Percentiles rank a stretch among this genome's conserved stretches.
Evolutionary conservation across 2,888 invertebrate species (phyloP).

Genomic region (Autographa gamma): DNA sequence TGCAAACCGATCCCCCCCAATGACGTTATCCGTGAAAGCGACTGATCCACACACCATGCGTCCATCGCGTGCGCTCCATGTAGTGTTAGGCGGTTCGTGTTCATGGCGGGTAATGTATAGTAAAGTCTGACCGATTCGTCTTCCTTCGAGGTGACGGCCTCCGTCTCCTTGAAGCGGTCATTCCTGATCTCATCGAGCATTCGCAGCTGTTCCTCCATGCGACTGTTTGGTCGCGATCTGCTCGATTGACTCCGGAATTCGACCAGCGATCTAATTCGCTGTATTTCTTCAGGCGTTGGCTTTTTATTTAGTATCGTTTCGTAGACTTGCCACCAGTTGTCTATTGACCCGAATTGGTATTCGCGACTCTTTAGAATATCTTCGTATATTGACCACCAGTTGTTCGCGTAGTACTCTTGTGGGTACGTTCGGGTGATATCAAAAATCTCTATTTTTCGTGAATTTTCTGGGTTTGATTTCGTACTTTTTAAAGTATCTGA

Average conservation of each 20-base stretch:
- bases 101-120: conserved; percentile 35
- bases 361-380: conserved; percentile 81
- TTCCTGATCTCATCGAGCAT: conserved; percentile 81
- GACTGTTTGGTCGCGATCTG: conserved; percentile 72
- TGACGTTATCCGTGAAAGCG: conserved; percentile 54
- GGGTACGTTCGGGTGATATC: conserved; percentile 83
- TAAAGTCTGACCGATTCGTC: conserved; percentile 82
- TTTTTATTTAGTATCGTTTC: conserved; percentile 79
- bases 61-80: conserved; percentile 40
- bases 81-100: conserved; percentile 48
- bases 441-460: conserved; percentile 75
- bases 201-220: conserved; percentile 80
- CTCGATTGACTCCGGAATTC: conserved; percentile 66
- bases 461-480: conserved; percentile 64
- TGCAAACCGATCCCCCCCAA: conserved; percentile 48
- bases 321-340: conserved; percentile 86
- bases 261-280: conserved; percentile 71
- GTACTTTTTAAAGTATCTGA: conserved; percentile 67
- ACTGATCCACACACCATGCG: conserved; percentile 64
- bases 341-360: conserved; percentile 84
- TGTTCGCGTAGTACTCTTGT: conserved; percentile 84
- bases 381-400: conserved; percentile 87
- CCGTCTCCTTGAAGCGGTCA: conserved; percentile 76
- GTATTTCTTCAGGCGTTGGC: conserved; percentile 72
- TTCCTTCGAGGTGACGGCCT: conserved; percentile 73